Evolutionary conservation across 2,113 vertebrate species (phyloP).

Genomic region (Cranoglanis bouderius): DNA sequence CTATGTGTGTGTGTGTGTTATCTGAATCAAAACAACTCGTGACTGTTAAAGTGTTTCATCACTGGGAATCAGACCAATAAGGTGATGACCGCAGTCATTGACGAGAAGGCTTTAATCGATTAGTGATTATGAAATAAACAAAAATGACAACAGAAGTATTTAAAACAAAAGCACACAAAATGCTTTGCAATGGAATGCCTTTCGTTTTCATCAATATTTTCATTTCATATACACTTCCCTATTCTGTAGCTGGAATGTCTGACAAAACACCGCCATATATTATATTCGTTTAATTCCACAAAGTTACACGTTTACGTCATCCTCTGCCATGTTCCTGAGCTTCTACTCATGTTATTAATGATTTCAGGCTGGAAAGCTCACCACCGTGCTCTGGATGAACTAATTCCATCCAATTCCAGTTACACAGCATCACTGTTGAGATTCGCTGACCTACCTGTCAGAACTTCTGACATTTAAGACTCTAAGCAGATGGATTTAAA

Average conservation of each 20-base stretch:
- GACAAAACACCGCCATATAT: neutral
- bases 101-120: conserved; percentile 30
- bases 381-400: neutral
- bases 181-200: neutral
- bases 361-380: neutral
- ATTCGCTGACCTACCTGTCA: neutral
- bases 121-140: neutral
- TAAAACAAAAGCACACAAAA: neutral
- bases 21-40: neutral
- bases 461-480: neutral
- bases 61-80: neutral
- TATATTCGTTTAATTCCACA: neutral
- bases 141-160: neutral
- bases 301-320: neutral
- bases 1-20: neutral
- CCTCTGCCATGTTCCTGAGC: neutral
- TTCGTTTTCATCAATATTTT: neutral
- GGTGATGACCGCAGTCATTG: neutral
- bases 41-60: neutral
- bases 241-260: conserved; percentile 3
- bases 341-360: neutral
- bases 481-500: neutral
- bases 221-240: neutral
- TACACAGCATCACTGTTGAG: neutral
- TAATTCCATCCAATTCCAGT: neutral